Conservation (phyloP, 2,113 vertebrate genomes). For the Nipponia nippon region DNA sequence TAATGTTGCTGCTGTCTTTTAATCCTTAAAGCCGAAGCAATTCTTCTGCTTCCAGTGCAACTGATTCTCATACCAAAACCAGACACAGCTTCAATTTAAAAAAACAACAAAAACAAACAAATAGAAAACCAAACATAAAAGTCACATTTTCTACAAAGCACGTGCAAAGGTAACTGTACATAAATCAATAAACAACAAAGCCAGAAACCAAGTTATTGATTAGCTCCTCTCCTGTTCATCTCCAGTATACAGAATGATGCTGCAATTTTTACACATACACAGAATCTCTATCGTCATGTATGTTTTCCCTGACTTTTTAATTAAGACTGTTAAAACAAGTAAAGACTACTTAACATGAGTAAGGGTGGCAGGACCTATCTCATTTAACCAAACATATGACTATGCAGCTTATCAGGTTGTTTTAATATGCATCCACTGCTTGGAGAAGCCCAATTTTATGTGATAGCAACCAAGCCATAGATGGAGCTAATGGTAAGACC, state of each 20-base stretch:
- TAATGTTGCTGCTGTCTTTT: not conserved
- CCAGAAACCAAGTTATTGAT: conserved; percentile 45
- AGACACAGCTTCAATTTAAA: not conserved
- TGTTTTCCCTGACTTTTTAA: not conserved
- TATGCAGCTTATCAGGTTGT: not conserved
- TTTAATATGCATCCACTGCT: not conserved
- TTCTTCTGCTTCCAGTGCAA: not conserved
- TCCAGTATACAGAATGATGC: not conserved
- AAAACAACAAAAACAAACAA: not conserved
- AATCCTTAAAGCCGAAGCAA: not conserved
- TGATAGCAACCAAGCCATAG: not conserved
- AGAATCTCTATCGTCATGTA: not conserved
- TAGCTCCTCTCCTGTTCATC: conserved; percentile 20
- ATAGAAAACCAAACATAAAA: not conserved
- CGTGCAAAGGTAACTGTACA: conserved; percentile 36
- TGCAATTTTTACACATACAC: not conserved
- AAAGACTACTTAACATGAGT: not conserved
- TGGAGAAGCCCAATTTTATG: not conserved
- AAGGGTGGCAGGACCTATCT: not conserved
- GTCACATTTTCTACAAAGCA: not conserved
- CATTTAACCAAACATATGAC: not conserved
- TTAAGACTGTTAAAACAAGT: not conserved
- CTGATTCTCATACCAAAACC: not conserved
- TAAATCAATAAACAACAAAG: conserved; percentile 35
- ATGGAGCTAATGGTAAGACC: not conserved